A percentile compares a stretch with the other conserved stretches of the same genome.
Evolutionary conservation across 2,888 invertebrate species (phyloP).

Genomic region (Eurytoma californica): DNA sequence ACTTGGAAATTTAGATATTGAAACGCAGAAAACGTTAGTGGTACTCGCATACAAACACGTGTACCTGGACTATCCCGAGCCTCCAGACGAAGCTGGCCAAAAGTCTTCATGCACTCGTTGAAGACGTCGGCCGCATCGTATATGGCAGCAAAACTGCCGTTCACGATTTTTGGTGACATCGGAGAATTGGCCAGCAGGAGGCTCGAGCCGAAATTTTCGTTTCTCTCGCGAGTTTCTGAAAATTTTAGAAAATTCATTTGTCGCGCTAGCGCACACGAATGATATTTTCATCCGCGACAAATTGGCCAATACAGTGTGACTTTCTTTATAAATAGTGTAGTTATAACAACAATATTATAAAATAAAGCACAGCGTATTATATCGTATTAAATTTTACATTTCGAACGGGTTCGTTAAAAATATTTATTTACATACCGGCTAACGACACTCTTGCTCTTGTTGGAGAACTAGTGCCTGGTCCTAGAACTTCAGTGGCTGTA

Average conservation of each 20-base stretch:
- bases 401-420: too few relatives aligned
- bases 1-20: neutral
- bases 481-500: slow-evolving; percentile 83
- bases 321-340: neutral
- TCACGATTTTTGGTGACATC: slow-evolving; percentile 97
- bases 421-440: slow-evolving; percentile 78
- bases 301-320: neutral
- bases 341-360: too few relatives aligned
- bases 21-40: neutral
- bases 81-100: slow-evolving; percentile 83
- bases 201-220: slow-evolving; percentile 94
- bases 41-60: slow-evolving; percentile 46
- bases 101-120: slow-evolving; percentile 84
- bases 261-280: slow-evolving; percentile 1
- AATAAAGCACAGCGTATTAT: too few relatives aligned
- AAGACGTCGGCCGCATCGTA: slow-evolving; percentile 88
- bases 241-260: slow-evolving; percentile 56
- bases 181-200: slow-evolving; percentile 95
- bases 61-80: slow-evolving; percentile 87
- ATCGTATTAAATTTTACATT: too few relatives aligned
- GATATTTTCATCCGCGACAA: neutral
- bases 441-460: slow-evolving; percentile 82
- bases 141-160: slow-evolving; percentile 94
- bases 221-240: slow-evolving; percentile 87
- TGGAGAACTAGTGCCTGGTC: slow-evolving; percentile 77